Base-by-base conservation (phyloP, 2,113 vertebrate species). In the Natator depressus region DNA sequence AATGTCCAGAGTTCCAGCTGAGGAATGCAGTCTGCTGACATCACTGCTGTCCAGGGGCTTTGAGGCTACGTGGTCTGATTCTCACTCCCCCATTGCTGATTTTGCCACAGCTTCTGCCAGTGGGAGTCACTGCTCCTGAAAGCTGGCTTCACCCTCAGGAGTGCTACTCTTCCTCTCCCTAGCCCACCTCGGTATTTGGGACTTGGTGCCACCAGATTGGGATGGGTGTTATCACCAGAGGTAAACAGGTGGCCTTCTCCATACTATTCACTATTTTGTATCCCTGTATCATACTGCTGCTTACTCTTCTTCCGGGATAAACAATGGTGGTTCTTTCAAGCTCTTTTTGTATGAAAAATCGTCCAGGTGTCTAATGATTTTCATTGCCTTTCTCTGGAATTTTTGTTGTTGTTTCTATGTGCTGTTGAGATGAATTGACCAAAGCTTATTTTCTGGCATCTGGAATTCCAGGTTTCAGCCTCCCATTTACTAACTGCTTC, bases 401-500 rank as follows among this genome's bases (percentile, higher is more conserved):
- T 10, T 84, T 94, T 20, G 86, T 9, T 10, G 42, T 42, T 82
- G 65, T 72, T 65, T 25, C 25, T 46, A 10, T 81, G 8, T 87
- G 93, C 86, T 35, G 49, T 25, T 6, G 0, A 54, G 20, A 29
- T 90, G 19, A 47, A 3, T 8, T 84, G 93, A 82, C 38, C 22
- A 69, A n/a, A 65, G n/a, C 10, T 10, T 83, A 38, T 82, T 76
- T 93, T 91, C 54, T 94, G 51, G 47, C 57, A 89, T 89, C 54
- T 76, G 84, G 50, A 95, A 95, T 96, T 94, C 2, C 96, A 99
- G 99, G 96, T 99, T 91, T 98, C 98, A 0, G 93, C 99, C 17
- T 97, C 98, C 17, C 99, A 99, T 84, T 96, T 99, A 94, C 86
- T 99, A 93, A 98, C 99, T 1, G 99, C 99, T 50, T 99, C 99